These are phyloP conservation scores for Eira barbara DNA, from an alignment of 2,113 vertebrate genomes.

Conservation along the genomic window DNA sequence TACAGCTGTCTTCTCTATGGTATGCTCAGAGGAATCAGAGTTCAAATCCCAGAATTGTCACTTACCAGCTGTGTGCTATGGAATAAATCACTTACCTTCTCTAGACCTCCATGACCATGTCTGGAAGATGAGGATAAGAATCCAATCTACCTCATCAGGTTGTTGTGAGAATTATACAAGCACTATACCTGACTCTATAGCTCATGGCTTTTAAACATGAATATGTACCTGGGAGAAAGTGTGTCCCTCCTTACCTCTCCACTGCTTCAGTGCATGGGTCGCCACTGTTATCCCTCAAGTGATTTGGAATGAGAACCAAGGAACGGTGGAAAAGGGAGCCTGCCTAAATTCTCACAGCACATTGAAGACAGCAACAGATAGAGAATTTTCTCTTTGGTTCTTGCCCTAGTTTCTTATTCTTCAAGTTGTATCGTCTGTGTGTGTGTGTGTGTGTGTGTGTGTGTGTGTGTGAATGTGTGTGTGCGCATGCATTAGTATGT, in stretches of 20 bases:
- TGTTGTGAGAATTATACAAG: not conserved
- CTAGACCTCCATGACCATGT: not conserved
- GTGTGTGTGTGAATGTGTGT: no score
- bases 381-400: constrained; percentile 19
- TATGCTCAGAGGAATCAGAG: not conserved
- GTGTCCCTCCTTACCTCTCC: not conserved
- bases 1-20: not conserved
- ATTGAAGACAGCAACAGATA: not conserved
- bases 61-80: not conserved
- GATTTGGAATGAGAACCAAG: not conserved
- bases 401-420: not conserved
- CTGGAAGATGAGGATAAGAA: not conserved
- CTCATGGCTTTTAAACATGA: not conserved
- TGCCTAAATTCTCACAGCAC: not conserved
- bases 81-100: not conserved
- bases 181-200: not conserved
- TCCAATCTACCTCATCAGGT: not conserved
- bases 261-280: not conserved
- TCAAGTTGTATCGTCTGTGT: not conserved
- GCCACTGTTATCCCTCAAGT: not conserved
- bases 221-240: not conserved
- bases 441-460: fast-evolving
- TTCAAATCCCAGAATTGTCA: not conserved
- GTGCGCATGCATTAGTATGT: not conserved
- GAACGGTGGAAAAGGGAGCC: not conserved